Conservation (phyloP, 2,888 invertebrate species). For the Nephrotoma flavescens region DNA sequence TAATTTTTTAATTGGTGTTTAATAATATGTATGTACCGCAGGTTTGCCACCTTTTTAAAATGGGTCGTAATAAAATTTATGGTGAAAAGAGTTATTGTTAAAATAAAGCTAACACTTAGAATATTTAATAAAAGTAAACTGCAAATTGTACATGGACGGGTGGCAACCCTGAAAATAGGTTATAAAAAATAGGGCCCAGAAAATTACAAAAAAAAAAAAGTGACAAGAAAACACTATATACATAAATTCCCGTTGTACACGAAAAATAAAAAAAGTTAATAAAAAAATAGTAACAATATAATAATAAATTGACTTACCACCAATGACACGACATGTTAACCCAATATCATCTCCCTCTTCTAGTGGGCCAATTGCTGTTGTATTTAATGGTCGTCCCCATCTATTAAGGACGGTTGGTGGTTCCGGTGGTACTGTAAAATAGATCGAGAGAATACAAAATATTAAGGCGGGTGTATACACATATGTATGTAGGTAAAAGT, state of each 20-base stretch:
- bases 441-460: neutral
- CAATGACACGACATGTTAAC: conserved; percentile 62
- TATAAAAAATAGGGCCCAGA: too few species aligned
- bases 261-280: neutral
- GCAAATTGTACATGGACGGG: too few species aligned
- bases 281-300: neutral
- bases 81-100: too few species aligned
- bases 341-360: conserved; percentile 63
- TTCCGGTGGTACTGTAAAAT: conserved; percentile 56
- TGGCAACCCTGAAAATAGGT: too few species aligned
- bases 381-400: conserved; percentile 59
- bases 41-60: too few species aligned
- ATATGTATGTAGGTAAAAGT: neutral
- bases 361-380: conserved; percentile 55
- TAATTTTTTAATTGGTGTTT: neutral
- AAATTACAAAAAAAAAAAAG: too few species aligned
- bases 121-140: too few species aligned
- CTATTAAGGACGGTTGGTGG: conserved; percentile 62
- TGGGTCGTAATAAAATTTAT: too few species aligned
- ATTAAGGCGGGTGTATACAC: neutral
- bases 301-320: conserved; percentile 39
- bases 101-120: too few species aligned
- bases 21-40: neutral
- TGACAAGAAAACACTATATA: too few species aligned
- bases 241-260: neutral